Evolutionary conservation across 2,113 vertebrate genomes (phyloP), one percentile per base, ranked within the genome.

Genomic region (Ia io): DNA sequence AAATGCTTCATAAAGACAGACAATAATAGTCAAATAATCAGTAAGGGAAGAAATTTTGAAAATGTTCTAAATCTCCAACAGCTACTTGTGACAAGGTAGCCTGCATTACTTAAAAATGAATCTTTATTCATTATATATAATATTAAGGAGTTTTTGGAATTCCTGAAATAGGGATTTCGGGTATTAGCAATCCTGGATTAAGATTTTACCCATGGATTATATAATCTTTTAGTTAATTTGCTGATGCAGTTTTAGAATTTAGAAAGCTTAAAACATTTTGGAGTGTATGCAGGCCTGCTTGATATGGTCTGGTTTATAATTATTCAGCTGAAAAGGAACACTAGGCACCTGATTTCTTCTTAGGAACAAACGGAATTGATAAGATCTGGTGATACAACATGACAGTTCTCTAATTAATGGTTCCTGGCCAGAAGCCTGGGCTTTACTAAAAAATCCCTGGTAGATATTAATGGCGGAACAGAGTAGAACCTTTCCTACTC

Each of bases 1-100:
- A 90, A 94, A 96, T 28, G 9, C 91, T 95, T 65, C 40, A 88
- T 74, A 90, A 93, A 78, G 63, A 73, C 35, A 91, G 85, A 56
- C 28, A 94, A 30, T 87, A 94, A 89, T 6, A 92, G 71, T 94
- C 32, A 96, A 84, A 93, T 94, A 83, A 78, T 79, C 30, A 86
- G 30, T n/a, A 95, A 59, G 23, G 10, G 90, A 91, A 84, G 76
- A 82, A 90, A 71, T 14, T 49, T 25, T 65, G 14, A 69, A 92
- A 95, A 91, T 53, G 59, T 9, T 96, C 37, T 84, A 90, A 93
- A 90, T 89, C 25, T 94, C n/a, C 32, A 93, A 56, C 42, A 79
- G 40, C 47, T 96, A 79, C 42, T 82, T 56, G 1, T 86, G 92
- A 89, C 49, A 90, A 95, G 69, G 86, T 61, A 88, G 77, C 6